phyloP scores from a whole-genome alignment of 2,888 invertebrate species.

The Dioctria linearis region DNA sequence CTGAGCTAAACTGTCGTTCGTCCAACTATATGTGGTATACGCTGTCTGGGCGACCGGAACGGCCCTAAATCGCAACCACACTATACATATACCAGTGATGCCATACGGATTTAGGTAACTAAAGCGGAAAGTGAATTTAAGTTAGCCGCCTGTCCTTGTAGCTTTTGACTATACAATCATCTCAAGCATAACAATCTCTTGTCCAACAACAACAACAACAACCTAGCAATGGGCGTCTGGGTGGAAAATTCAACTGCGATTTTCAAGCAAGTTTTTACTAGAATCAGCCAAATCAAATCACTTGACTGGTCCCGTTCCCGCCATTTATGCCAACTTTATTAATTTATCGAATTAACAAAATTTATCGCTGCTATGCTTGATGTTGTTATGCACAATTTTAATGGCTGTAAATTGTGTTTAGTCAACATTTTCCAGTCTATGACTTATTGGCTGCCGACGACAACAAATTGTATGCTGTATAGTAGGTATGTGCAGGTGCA shows the following conservation, averaged over 20 bases:
- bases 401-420: constrained; percentile 42
- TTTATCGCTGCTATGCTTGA: constrained; percentile 20
- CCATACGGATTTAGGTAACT: background rate
- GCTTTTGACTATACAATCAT: constrained; percentile 1
- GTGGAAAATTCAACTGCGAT: too few relatives aligned
- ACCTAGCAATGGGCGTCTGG: too few relatives aligned
- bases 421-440: constrained; percentile 29
- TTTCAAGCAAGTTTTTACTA: too few relatives aligned
- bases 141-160: background rate
- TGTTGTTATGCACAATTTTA: constrained; percentile 4
- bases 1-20: background rate
- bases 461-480: constrained; percentile 32
- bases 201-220: too few relatives aligned
- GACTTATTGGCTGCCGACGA: constrained; percentile 43
- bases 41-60: background rate
- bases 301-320: background rate
- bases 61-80: background rate
- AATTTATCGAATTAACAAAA: constrained; percentile 46
- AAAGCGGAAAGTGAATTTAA: constrained; percentile 1
- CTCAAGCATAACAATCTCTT: background rate
- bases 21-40: constrained; percentile 9
- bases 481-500: constrained; percentile 23
- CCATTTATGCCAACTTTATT: constrained; percentile 32
- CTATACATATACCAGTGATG: background rate
- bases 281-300: too few relatives aligned